These are phyloP conservation scores for Halcyon smyrnensis DNA, from an alignment of 2,797 vertebrate genomes.

Conservation along the genomic window DNA sequence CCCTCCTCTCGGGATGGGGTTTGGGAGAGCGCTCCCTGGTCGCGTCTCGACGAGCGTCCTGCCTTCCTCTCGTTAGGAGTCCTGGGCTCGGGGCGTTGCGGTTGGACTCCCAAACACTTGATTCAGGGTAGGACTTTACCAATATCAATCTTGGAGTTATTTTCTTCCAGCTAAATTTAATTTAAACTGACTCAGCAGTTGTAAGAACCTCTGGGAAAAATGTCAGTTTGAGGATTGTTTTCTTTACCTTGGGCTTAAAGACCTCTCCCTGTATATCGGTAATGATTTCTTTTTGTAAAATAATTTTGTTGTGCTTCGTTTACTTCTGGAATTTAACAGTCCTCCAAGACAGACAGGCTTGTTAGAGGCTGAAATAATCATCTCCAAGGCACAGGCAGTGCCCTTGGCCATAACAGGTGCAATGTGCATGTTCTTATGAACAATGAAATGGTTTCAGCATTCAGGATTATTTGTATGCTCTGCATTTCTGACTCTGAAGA, in stretches of 20 bases:
- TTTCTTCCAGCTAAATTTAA: background rate
- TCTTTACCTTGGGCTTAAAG: background rate
- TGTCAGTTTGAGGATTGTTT: background rate
- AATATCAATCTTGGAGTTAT: background rate
- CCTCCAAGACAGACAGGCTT: background rate
- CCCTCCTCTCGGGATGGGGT: background rate
- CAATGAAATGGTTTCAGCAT: constrained; percentile 18
- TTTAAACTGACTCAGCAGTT: background rate
- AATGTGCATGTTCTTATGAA: background rate
- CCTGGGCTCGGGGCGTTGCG: background rate
- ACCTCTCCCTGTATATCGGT: background rate
- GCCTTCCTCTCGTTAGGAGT: fast-evolving
- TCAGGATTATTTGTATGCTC: constrained; percentile 50
- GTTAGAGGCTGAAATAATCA: background rate
- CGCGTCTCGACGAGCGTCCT: background rate
- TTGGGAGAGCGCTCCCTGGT: background rate
- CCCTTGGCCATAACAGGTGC: constrained; percentile 50
- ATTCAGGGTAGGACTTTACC: background rate
- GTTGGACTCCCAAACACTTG: background rate
- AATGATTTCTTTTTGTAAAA: background rate
- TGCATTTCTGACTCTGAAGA: constrained; percentile 15
- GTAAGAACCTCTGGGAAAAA: background rate
- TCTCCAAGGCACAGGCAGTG: background rate
- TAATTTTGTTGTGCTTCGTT: background rate
- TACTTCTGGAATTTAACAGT: background rate